These are phyloP conservation scores for Ditylenchus weischeri DNA, from an alignment of 2,888 invertebrate genomes.

Conservation along the genomic window DNA sequence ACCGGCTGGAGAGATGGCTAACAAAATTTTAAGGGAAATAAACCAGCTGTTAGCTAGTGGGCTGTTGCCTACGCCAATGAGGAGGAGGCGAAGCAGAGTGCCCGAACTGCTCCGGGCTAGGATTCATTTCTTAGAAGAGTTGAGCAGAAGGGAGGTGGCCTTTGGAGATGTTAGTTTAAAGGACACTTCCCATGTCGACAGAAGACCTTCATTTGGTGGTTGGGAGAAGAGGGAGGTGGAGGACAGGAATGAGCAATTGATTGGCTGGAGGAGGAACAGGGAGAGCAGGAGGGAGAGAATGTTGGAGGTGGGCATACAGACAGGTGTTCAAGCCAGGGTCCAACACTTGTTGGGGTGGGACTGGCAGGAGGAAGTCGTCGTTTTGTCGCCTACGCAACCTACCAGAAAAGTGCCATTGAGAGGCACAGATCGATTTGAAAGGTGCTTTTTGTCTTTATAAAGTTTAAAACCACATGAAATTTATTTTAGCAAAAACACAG, in stretches of 20 bases:
- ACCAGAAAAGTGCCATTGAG: too few relatives aligned
- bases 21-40: background rate
- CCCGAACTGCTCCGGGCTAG: slow-evolving; percentile 1
- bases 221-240: too few relatives aligned
- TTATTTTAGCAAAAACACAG: too few relatives aligned
- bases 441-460: too few relatives aligned
- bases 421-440: too few relatives aligned
- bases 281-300: slow-evolving; percentile 23
- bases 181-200: background rate
- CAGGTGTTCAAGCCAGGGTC: slow-evolving; percentile 46
- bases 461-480: too few relatives aligned
- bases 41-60: background rate
- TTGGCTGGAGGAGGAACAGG: too few relatives aligned
- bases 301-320: slow-evolving; percentile 49
- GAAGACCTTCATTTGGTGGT: background rate
- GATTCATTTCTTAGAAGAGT: background rate
- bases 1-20: background rate
- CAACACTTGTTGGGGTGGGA: slow-evolving; percentile 42
- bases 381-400: too few relatives aligned
- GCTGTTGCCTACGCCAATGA: background rate
- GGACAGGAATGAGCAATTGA: too few relatives aligned
- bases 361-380: too few relatives aligned
- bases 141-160: slow-evolving; percentile 4
- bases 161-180: background rate
- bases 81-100: background rate